phyloP scores from a whole-genome alignment of 2,888 invertebrate species.

The Ophraella communa region DNA sequence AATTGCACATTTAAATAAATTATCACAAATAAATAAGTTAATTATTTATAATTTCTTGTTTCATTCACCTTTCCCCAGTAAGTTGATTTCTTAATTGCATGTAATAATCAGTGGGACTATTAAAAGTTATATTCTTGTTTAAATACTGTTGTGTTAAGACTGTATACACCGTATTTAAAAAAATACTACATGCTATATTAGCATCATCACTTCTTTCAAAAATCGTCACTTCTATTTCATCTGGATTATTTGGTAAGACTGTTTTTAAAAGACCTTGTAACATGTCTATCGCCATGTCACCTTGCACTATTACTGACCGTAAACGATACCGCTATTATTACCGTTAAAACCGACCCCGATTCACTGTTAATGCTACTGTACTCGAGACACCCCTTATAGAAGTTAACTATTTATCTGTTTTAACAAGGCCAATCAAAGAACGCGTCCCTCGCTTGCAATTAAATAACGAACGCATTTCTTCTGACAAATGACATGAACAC shows the following conservation, averaged over 20 bases:
- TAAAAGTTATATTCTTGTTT: slow-evolving; percentile 22
- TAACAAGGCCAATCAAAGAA: no score
- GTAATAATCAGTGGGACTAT: slow-evolving; percentile 44
- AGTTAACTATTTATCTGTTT: no score
- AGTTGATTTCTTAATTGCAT: slow-evolving; percentile 30
- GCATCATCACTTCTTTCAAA: slow-evolving; percentile 39
- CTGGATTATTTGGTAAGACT: slow-evolving; percentile 28
- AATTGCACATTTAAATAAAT: neutral
- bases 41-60: neutral
- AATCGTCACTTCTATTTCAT: slow-evolving; percentile 41
- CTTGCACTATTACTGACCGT: no score
- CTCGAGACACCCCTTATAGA: no score
- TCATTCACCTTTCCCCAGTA: neutral
- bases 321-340: no score
- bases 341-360: no score
- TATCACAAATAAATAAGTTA: slow-evolving; percentile 8
- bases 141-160: slow-evolving; percentile 7
- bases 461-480: no score
- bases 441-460: no score
- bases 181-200: slow-evolving; percentile 39
- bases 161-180: slow-evolving; percentile 28
- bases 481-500: no score
- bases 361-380: no score
- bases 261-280: slow-evolving; percentile 53
- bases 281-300: no score